Conservation (phyloP, 2,797 vertebrate genomes). For the Sternarchorhynchus goeldii region DNA sequence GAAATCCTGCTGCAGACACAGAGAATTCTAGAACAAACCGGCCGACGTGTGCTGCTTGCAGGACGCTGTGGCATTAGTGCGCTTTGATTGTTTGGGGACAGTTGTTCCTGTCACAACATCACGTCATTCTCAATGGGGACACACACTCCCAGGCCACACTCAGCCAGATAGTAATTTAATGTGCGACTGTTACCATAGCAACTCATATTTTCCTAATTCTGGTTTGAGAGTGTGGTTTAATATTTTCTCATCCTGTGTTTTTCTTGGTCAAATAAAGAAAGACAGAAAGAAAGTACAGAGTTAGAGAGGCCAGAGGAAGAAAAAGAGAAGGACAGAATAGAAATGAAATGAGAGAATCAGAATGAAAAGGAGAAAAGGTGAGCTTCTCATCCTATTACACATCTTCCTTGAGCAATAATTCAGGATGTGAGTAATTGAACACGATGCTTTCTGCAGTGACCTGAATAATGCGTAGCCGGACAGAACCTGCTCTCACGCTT, state of each 20-base stretch:
- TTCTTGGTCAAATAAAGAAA: conserved; percentile 58
- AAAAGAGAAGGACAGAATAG: background rate
- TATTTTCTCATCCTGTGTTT: conserved; percentile 60
- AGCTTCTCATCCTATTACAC: conserved; percentile 72
- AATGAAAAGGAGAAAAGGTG: background rate
- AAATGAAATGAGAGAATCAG: background rate
- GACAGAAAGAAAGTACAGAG: background rate
- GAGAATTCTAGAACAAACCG: conserved; percentile 3
- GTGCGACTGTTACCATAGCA: conserved; percentile 70
- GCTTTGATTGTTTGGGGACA: conserved; percentile 64
- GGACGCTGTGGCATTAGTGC: conserved; percentile 50
- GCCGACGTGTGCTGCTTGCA: background rate
- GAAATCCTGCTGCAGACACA: conserved; percentile 6
- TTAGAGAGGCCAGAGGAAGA: background rate
- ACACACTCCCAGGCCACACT: conserved; percentile 64
- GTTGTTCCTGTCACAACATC: conserved; percentile 62
- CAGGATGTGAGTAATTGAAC: conserved; percentile 78
- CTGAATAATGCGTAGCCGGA: conserved; percentile 81
- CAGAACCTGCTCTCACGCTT: conserved; percentile 73
- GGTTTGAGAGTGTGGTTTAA: conserved; percentile 64
- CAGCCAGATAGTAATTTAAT: conserved; percentile 70
- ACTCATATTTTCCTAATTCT: conserved; percentile 70
- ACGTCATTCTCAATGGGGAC: conserved; percentile 56
- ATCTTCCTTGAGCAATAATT: conserved; percentile 78
- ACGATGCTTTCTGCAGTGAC: conserved; percentile 81